Conservation (phyloP, 2,113 vertebrate species). For the Desmodus rotundus region DNA sequence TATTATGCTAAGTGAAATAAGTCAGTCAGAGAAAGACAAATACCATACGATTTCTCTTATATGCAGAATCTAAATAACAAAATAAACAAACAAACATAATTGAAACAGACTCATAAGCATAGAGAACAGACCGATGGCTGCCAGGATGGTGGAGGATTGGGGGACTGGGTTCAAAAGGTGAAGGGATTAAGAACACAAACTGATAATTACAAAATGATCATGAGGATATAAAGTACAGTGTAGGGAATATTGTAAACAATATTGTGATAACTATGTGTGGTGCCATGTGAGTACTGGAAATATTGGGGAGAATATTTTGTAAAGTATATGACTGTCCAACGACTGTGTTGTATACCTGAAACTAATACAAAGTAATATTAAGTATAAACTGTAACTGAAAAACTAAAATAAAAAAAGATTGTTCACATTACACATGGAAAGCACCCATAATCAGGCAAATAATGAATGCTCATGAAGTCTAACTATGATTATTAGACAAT, state of each 20-base stretch:
- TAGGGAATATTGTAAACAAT: background rate
- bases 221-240: background rate
- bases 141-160: background rate
- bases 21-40: background rate
- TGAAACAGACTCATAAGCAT: background rate
- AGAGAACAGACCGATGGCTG: background rate
- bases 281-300: background rate
- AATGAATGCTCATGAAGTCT: background rate
- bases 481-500: background rate
- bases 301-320: background rate
- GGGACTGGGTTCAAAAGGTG: background rate
- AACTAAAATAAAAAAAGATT: background rate
- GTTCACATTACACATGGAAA: background rate
- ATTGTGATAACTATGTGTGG: background rate
- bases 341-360: background rate
- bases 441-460: background rate
- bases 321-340: background rate
- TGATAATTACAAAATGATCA: background rate
- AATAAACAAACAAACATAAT: background rate
- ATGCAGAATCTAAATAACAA: background rate
- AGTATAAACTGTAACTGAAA: background rate
- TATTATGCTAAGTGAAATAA: background rate
- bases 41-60: background rate
- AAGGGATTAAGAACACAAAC: background rate
- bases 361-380: background rate